Evolutionary conservation across 2,113 vertebrate genomes (phyloP), one percentile per base, ranked within the genome.

Genomic region (Hystrix cristata): DNA sequence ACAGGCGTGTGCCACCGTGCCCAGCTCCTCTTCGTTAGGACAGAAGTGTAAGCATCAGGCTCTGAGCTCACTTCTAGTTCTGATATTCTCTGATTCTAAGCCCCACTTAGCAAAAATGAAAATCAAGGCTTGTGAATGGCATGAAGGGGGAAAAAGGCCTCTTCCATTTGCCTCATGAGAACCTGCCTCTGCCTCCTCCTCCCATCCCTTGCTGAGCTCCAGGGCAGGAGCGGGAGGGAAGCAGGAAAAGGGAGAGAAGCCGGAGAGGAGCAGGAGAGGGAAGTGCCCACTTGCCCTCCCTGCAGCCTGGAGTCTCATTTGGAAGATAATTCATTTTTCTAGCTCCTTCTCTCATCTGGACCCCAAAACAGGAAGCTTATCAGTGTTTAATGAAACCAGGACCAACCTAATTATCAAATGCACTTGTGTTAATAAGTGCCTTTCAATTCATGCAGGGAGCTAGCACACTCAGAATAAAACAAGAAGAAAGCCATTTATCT

Each of bases 341-440:
- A 57, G 60, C n/a, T 85, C 38, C 71, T 89, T 80, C 82, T 97
- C 92, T 95, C 74, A 0, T 94, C 91, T 91, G 86, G 64, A 93
- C 92, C 80, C 89, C 95, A 87, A 98, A 95, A 23, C 0, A 23
- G 89, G 92, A 82, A 96, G 62, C 90, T 94, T 84, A 88, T 48
- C 90, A 11, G 81, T 78, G 85, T 96, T 97, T 96, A 95, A 96
- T 92, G 83, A 95, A 97, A 88, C 94, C 95, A 98, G 96, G 96
- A 95, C 94, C 97, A 97, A 97, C 96, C 95, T 95, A 96, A 97
- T 98, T 97, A 98, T 69, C 64, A 90, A 96, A 92, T 29, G 62
- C 96, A 92, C 89, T 98, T 91, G 86, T 92, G 87, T 97, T 98
- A 97, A 97, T 97, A 97, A 97, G 64, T 11, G 34, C 95, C 97